phyloP scores from a whole-genome alignment of 2,113 vertebrate species.

The Zosterops hypoxanthus region DNA sequence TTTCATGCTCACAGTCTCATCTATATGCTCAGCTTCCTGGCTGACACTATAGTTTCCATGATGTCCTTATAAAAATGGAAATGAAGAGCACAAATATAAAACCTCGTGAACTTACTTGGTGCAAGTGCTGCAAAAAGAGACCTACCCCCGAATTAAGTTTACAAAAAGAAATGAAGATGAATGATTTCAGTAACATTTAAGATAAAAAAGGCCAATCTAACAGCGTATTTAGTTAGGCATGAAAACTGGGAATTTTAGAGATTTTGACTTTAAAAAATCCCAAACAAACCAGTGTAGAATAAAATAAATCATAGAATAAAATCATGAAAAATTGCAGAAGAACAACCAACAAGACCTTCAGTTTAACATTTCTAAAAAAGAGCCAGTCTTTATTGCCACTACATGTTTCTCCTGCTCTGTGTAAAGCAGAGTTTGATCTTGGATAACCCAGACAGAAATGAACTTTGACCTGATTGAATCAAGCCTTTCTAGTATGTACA shows the following conservation, averaged over 20 bases:
- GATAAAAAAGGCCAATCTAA: neutral
- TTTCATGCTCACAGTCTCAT: slow-evolving; percentile 2
- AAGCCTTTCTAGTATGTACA: neutral
- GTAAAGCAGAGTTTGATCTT: neutral
- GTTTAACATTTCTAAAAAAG: neutral
- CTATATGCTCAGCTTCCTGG: neutral
- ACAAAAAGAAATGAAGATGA: neutral
- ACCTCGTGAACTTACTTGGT: neutral
- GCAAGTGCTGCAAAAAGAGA: neutral
- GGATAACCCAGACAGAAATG: neutral
- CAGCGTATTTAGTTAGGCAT: neutral
- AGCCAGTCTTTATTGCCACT: neutral
- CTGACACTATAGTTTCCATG: neutral
- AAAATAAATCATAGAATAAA: neutral
- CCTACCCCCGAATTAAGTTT: neutral
- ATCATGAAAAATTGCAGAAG: neutral
- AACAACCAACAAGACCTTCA: neutral
- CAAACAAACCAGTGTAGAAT: neutral
- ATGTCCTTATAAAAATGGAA: neutral
- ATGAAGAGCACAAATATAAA: neutral
- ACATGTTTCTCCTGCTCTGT: neutral
- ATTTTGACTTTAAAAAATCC: neutral
- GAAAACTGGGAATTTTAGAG: neutral
- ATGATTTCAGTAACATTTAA: neutral
- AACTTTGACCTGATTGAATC: neutral